A percentile compares a stretch with the other conserved stretches of the same genome.
These are phyloP conservation scores for Calliscelio sp. DNA, from an alignment of 2,888 invertebrate genomes.

Conservation along the genomic window DNA sequence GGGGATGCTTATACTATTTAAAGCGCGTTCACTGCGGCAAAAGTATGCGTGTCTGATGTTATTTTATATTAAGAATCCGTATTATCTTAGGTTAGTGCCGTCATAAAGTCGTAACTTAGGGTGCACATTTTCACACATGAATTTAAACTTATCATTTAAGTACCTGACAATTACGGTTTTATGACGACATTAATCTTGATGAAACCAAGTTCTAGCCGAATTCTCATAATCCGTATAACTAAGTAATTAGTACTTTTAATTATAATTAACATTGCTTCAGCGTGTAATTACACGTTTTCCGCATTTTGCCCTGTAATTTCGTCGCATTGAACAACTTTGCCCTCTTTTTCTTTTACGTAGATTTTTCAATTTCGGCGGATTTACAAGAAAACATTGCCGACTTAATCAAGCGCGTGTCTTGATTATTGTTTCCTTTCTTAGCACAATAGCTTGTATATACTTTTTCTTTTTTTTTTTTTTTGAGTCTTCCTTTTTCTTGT, in stretches of 20 bases:
- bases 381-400: constrained; percentile 60
- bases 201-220: constrained; percentile 57
- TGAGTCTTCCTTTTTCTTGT: constrained; percentile 19
- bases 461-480: constrained; percentile 15
- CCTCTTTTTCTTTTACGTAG: constrained; percentile 24
- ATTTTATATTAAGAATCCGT: constrained; percentile 30
- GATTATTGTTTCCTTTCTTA: constrained; percentile 61
- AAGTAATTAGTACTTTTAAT: constrained; percentile 54
- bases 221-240: constrained; percentile 52
- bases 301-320: constrained; percentile 6
- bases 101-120: constrained; percentile 43
- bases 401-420: constrained; percentile 69
- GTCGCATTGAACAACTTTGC: background rate
- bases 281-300: constrained; percentile 37
- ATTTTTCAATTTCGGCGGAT: constrained; percentile 68
- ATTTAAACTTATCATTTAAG: constrained; percentile 54
- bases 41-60: constrained; percentile 1
- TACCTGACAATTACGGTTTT: constrained; percentile 58
- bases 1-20: background rate
- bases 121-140: constrained; percentile 31
- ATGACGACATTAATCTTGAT: constrained; percentile 52
- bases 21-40: background rate
- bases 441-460: constrained; percentile 19
- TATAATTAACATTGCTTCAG: constrained; percentile 40
- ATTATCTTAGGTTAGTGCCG: constrained; percentile 25